These are phyloP conservation scores for Myiagra hebetior DNA, from an alignment of 2,113 vertebrate genomes.

Conservation along the genomic window DNA sequence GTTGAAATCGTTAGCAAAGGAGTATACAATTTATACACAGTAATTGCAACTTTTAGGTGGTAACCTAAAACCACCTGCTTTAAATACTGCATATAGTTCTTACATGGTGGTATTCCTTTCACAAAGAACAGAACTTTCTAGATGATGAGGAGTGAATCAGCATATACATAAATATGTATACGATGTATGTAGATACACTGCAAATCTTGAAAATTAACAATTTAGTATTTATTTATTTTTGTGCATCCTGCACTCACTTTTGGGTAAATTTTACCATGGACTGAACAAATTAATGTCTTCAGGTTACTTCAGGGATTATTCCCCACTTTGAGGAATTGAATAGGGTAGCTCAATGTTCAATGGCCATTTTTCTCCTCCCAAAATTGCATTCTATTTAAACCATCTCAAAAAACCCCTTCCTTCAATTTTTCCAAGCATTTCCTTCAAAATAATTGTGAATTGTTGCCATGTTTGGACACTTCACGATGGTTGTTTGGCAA, in stretches of 20 bases:
- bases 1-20: background rate
- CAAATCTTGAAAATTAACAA: background rate
- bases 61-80: rapidly evolving
- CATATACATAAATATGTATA: background rate
- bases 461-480: background rate
- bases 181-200: background rate
- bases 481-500: background rate
- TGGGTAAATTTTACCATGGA: background rate
- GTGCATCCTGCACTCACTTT: background rate
- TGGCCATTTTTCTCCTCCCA: background rate
- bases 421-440: background rate
- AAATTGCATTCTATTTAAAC: background rate
- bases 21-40: background rate
- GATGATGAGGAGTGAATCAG: background rate
- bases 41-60: background rate
- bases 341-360: background rate
- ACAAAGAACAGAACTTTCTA: background rate
- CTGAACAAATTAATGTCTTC: background rate
- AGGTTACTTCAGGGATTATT: background rate
- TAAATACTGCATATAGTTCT: background rate
- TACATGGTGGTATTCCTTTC: background rate
- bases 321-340: background rate
- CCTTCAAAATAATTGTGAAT: background rate
- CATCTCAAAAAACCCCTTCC: background rate
- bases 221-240: background rate